Conservation (phyloP, 2,797 vertebrate species). For the Nannoperca australis region DNA sequence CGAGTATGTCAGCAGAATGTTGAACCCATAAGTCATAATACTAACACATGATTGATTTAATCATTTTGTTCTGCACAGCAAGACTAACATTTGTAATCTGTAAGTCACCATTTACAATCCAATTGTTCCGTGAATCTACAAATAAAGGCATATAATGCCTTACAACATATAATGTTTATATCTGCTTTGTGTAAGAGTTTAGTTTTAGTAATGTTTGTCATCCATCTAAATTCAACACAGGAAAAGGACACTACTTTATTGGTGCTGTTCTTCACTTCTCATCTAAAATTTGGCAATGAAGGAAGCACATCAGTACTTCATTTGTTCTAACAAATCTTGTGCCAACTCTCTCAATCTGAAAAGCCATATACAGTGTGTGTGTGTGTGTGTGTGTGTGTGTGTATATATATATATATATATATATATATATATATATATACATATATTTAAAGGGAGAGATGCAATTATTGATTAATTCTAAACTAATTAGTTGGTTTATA, state of each 20-base stretch:
- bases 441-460: background rate
- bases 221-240: constrained; percentile 2
- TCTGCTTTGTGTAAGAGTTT: background rate
- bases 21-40: background rate
- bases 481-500: constrained; percentile 52
- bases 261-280: constrained; percentile 3
- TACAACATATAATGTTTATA: background rate
- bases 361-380: background rate
- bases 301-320: constrained; percentile 15
- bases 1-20: background rate
- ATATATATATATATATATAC: no score
- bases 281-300: constrained; percentile 15
- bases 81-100: background rate
- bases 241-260: constrained; percentile 1
- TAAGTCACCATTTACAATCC: background rate
- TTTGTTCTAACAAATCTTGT: constrained; percentile 17
- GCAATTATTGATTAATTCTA: constrained; percentile 29
- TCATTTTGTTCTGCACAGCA: background rate
- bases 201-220: background rate
- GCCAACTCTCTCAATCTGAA: constrained; percentile 9
- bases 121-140: background rate
- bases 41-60: background rate
- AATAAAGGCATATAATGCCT: background rate
- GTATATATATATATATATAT: background rate
- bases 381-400: no score